Percentiles rank a stretch among this genome's conserved stretches.
Conservation (phyloP, 2,113 vertebrate species). For the Leuciscus idus region DNA sequence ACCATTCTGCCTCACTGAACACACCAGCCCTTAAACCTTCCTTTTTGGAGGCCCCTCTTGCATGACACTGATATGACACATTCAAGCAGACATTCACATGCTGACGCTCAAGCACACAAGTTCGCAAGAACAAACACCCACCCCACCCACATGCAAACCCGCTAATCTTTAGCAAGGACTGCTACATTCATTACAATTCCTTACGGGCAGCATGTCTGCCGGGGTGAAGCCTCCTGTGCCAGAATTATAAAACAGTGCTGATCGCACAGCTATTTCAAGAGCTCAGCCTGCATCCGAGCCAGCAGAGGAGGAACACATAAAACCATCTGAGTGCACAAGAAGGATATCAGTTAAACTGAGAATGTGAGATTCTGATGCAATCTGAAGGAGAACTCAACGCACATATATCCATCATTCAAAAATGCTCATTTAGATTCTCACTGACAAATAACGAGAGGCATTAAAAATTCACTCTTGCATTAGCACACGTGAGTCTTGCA, state of each 20-base stretch:
- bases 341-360: not conserved
- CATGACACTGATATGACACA: not conserved
- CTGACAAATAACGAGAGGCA: conserved; percentile 11
- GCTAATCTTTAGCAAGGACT: conserved; percentile 13
- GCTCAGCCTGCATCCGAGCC: not conserved
- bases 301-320: conserved; percentile 11
- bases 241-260: conserved; percentile 42
- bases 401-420: not conserved
- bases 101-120: conserved; percentile 7
- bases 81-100: not conserved
- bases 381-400: conserved; percentile 2
- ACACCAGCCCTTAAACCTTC: not conserved
- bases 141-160: conserved; percentile 4
- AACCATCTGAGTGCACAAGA: not conserved
- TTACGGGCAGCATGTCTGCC: conserved; percentile 17
- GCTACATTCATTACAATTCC: conserved; percentile 34
- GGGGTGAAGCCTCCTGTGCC: conserved; percentile 29
- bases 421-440: not conserved
- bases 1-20: not conserved
- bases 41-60: not conserved
- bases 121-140: not conserved
- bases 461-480: conserved; percentile 33
- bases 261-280: conserved; percentile 31
- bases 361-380: conserved; percentile 18
- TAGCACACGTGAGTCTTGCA: conserved; percentile 15